A percentile compares a stretch with the other conserved stretches of the same genome.
These are phyloP conservation scores for Chelidonichthys spinosus DNA, from an alignment of 2,797 vertebrate genomes.

Conservation along the genomic window DNA sequence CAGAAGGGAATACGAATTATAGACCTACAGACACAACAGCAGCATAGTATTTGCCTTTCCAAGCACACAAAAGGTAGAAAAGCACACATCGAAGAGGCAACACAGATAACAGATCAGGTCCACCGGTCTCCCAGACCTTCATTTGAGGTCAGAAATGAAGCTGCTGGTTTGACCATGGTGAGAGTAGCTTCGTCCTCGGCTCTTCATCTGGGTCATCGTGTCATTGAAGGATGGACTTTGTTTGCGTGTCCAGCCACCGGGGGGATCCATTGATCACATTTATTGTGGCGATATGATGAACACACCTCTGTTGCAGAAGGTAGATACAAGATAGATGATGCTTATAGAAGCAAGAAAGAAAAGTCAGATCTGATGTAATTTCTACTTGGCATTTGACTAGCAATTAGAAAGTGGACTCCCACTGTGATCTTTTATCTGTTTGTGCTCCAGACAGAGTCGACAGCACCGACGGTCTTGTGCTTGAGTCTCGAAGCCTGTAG, in stretches of 20 bases:
- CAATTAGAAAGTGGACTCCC: conserved; percentile 47
- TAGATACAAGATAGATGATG: conserved; percentile 33
- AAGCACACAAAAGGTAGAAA: conserved; percentile 8
- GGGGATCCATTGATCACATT: conserved; percentile 25
- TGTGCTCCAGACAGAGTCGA: conserved; percentile 27
- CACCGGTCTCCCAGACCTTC: too few species aligned
- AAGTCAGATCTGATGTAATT: conserved; percentile 1
- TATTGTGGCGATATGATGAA: conserved; percentile 25
- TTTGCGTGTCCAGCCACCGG: conserved; percentile 23
- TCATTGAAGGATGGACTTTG: conserved; percentile 53
- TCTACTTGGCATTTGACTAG: conserved; percentile 25
- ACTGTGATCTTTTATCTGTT: conserved; percentile 28
- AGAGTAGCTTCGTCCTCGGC: conserved; percentile 28
- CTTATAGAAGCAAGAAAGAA: not conserved
- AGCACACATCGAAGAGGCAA: not conserved
- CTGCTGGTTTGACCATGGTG: too few species aligned
- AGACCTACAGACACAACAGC: too few species aligned
- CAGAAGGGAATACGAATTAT: too few species aligned
- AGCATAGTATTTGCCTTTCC: not conserved
- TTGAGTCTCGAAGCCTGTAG: conserved; percentile 36
- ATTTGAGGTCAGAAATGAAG: too few species aligned
- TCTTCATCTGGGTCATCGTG: conserved; percentile 36
- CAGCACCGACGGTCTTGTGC: conserved; percentile 50
- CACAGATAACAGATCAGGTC: not conserved
- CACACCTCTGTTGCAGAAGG: conserved; percentile 8